Evolutionary conservation across 2,113 vertebrate species (phyloP).

Genomic region (Ciconia stormi): DNA sequence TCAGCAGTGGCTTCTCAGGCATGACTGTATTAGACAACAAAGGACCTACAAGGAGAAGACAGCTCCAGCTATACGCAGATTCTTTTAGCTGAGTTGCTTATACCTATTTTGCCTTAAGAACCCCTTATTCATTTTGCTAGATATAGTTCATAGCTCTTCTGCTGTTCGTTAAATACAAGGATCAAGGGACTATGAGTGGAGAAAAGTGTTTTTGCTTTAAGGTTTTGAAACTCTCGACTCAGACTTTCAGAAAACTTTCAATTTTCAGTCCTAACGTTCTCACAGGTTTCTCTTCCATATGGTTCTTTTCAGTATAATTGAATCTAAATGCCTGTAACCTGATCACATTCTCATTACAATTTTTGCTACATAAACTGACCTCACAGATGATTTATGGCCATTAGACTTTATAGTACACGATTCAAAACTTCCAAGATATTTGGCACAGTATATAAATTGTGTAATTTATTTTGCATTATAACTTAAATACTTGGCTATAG

Average conservation of each 20-base stretch:
- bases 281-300: constrained; percentile 75
- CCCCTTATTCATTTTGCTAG: neutral
- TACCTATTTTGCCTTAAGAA: neutral
- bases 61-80: neutral
- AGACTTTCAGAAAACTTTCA: constrained; percentile 39
- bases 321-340: constrained; percentile 75
- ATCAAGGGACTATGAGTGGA: neutral
- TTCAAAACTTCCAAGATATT: constrained; percentile 69
- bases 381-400: constrained; percentile 71
- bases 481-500: constrained; percentile 52
- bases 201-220: constrained; percentile 12
- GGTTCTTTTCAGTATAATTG: constrained; percentile 78
- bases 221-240: constrained; percentile 25
- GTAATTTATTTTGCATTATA: constrained; percentile 66
- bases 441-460: constrained; percentile 49
- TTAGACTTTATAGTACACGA: constrained; percentile 33
- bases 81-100: neutral
- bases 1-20: neutral
- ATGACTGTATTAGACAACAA: neutral
- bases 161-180: constrained; percentile 6
- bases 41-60: neutral
- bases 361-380: constrained; percentile 71
- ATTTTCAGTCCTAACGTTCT: constrained; percentile 53
- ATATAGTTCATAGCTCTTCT: neutral
- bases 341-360: constrained; percentile 72